Evolutionary conservation across 2,888 invertebrate genomes (phyloP), one percentile per base, ranked within the genome.

Genomic region (Limnephilus rhombicus): DNA sequence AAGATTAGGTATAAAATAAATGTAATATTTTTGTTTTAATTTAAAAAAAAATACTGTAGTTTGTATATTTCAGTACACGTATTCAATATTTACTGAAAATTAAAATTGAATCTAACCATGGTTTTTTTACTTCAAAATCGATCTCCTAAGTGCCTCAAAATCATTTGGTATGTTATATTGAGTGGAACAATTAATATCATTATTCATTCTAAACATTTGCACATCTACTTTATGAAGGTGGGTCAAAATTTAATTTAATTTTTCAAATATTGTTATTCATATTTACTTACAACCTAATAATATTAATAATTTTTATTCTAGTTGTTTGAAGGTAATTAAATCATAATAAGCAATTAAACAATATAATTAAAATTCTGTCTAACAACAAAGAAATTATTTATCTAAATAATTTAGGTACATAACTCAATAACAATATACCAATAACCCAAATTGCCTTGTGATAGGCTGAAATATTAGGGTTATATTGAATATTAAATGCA

Each of bases 181-280:
- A 45, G 86, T 86, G 37, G 86, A 86, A 86, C 49, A 45, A 86
- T 49, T 45, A 86, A 29, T 45, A 86, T 86, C 37, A 1, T 86
- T 49, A 86, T 86, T 41, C n/a, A 49, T 86, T 86, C 86, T 86
- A 86, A 86, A 86, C 45, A 86, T 45, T 86, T 86, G 86, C 86
- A 86, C 29, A 13, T 86, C 86, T 86, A 86, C 86, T 24, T 86
- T 45, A 86, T 45, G 29, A 86, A 86, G 37, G 86, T 86, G 86
- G 18, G 83, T 34, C 34, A 45, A 45, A 86, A 29, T 45, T n/a
- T 86, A 29, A 29, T 82, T 13, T 34, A 31, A 24, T 24, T 68
- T 83, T 37, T 34, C 34, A 83, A 37, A 83, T 83, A 83, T 37
- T 83, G 24, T 83, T 83, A 83, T 31, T 31, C 31, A 31, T 13